A percentile compares a stretch with the other conserved stretches of the same genome.
Evolutionary conservation across 1,140 invertebrate genomes (phyloP).

Genomic region (Brachionus plicatilis): DNA sequence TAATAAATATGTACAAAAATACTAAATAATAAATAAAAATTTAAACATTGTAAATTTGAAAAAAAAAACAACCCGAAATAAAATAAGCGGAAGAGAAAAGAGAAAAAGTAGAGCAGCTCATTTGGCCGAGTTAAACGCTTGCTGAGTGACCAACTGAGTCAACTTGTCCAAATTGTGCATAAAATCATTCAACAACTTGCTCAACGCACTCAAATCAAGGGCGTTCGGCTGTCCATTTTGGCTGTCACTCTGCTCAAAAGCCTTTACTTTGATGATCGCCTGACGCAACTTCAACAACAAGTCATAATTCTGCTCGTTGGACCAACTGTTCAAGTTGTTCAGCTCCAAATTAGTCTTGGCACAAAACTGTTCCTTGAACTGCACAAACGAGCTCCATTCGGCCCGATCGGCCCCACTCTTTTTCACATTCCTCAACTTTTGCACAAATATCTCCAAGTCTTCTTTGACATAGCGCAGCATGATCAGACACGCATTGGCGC

Average conservation of each 20-base stretch:
- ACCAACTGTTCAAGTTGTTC: background rate
- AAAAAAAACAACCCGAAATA: background rate
- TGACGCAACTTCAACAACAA: background rate
- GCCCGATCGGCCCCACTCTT: background rate
- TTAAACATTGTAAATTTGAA: background rate
- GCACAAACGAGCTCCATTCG: background rate
- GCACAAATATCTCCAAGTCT: constrained; percentile 4
- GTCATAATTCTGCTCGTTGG: background rate
- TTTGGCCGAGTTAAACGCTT: background rate
- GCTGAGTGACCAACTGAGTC: background rate
- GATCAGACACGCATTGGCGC: background rate
- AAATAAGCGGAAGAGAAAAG: background rate
- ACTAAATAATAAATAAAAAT: background rate
- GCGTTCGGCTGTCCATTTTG: background rate
- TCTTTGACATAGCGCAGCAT: constrained; percentile 2
- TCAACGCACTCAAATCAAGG: background rate
- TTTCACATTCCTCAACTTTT: constrained; percentile 28
- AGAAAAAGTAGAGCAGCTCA: background rate
- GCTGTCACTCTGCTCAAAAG: background rate
- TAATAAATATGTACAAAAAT: background rate
- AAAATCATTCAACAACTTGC: constrained; percentile 12
- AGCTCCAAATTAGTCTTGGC: background rate
- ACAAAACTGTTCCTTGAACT: background rate
- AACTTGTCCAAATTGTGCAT: constrained; percentile 27
- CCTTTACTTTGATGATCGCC: background rate